Evolutionary conservation across 2,888 invertebrate genomes (phyloP).

Genomic region (Platypus cylindrus): DNA sequence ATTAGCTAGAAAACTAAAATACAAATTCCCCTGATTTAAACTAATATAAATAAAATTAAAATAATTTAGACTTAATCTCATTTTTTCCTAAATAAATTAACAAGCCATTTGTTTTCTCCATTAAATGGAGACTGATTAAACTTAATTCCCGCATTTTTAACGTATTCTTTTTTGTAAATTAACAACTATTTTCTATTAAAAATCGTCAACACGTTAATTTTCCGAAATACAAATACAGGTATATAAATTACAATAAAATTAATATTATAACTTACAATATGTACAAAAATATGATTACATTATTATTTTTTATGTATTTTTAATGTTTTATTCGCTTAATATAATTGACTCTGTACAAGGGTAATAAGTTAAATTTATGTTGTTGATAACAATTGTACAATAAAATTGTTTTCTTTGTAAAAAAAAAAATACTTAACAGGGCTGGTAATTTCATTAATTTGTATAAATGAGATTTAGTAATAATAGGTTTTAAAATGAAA

Average conservation of each 20-base stretch:
- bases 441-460: too few species aligned
- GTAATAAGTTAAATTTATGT: constrained; percentile 11
- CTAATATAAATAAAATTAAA: not conserved
- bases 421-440: too few species aligned
- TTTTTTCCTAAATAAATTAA: constrained; percentile 23
- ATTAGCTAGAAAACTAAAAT: too few species aligned
- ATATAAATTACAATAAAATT: constrained; percentile 37
- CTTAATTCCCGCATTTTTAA: too few species aligned
- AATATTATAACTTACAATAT: constrained; percentile 39
- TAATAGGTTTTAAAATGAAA: too few species aligned
- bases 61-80: constrained; percentile 2
- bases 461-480: too few species aligned
- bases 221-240: constrained; percentile 38
- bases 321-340: constrained; percentile 25
- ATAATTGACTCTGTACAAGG: constrained; percentile 44
- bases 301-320: too few species aligned
- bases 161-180: constrained; percentile 18
- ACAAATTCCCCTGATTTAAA: too few species aligned
- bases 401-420: too few species aligned
- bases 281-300: constrained; percentile 44
- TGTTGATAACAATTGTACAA: too few species aligned
- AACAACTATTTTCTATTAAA: constrained; percentile 35
- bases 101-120: constrained; percentile 39
- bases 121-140: too few species aligned
- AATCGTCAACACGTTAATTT: constrained; percentile 39